phyloP scores from a whole-genome alignment of 2,113 vertebrate species.

The Heterochromis multidens region DNA sequence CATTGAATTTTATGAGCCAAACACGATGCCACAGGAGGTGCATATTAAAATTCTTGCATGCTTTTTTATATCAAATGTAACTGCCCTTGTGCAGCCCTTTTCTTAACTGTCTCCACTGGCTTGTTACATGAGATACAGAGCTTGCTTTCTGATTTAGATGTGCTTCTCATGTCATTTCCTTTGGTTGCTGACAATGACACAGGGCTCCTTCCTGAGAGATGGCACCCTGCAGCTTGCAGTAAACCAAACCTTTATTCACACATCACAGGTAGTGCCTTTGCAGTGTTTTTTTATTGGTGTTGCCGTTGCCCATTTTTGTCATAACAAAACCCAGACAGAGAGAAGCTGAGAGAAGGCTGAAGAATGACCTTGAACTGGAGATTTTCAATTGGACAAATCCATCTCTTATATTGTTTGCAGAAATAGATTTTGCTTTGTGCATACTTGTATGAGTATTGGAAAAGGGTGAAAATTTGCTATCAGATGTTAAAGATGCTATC shows the following conservation, averaged over 20 bases:
- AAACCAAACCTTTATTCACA: constrained; percentile 20
- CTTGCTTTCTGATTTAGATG: neutral
- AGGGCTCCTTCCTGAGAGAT: neutral
- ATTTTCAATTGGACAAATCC: constrained; percentile 20
- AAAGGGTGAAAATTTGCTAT: constrained; percentile 39
- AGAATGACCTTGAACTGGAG: constrained; percentile 38
- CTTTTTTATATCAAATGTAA: constrained; percentile 17
- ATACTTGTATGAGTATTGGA: constrained; percentile 4
- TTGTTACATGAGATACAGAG: neutral
- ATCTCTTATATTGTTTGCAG: constrained; percentile 16
- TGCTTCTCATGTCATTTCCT: neutral
- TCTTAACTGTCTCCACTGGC: neutral
- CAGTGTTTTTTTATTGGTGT: neutral
- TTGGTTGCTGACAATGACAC: neutral
- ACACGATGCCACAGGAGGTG: constrained; percentile 17
- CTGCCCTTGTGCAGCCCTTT: constrained; percentile 16
- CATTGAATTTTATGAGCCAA: constrained; percentile 37
- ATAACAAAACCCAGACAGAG: constrained; percentile 16
- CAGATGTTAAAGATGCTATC: constrained; percentile 68
- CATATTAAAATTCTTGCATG: constrained; percentile 37
- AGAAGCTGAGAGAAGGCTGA: neutral
- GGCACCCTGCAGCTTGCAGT: constrained; percentile 17
- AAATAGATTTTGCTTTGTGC: constrained; percentile 28
- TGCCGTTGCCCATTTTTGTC: neutral
- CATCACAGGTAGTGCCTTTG: constrained; percentile 18